A percentile compares a stretch with the other conserved stretches of the same genome.
Conservation (phyloP, 2,797 vertebrate species). For the Prunella strophiata region DNA sequence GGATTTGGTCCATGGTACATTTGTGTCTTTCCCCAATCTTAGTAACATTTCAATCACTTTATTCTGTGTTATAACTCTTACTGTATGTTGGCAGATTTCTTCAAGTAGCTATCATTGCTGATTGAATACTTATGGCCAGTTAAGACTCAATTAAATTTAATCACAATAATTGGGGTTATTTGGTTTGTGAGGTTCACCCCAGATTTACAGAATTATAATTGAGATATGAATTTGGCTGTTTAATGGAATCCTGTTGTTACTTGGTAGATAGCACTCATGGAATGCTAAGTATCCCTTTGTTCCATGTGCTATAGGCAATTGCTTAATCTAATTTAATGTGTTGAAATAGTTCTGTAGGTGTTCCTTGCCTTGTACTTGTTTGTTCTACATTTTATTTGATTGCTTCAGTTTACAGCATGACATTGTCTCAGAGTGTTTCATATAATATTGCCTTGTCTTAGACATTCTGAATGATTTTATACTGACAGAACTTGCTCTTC, state of each 20-base stretch:
- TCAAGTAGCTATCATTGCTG: neutral
- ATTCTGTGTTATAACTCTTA: neutral
- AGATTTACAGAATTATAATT: neutral
- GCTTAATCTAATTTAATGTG: neutral
- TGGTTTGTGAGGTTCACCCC: neutral
- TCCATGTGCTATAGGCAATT: neutral
- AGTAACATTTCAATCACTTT: neutral
- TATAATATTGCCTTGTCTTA: neutral
- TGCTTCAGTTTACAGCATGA: neutral
- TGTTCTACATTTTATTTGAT: neutral
- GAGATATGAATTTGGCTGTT: neutral
- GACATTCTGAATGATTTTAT: neutral
- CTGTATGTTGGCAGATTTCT: neutral
- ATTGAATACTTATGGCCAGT: neutral
- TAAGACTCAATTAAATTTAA: neutral
- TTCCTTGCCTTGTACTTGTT: neutral
- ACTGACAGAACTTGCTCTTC: neutral
- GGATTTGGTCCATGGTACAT: neutral
- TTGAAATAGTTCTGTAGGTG: neutral
- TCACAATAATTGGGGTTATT: neutral
- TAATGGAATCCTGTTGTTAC: neutral
- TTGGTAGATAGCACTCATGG: neutral
- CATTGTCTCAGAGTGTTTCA: fast-evolving
- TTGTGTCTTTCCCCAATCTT: neutral
- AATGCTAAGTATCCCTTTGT: neutral